Conservation (phyloP, 1,140 invertebrate species). For the Pseudomyrmex sp. region DNA sequence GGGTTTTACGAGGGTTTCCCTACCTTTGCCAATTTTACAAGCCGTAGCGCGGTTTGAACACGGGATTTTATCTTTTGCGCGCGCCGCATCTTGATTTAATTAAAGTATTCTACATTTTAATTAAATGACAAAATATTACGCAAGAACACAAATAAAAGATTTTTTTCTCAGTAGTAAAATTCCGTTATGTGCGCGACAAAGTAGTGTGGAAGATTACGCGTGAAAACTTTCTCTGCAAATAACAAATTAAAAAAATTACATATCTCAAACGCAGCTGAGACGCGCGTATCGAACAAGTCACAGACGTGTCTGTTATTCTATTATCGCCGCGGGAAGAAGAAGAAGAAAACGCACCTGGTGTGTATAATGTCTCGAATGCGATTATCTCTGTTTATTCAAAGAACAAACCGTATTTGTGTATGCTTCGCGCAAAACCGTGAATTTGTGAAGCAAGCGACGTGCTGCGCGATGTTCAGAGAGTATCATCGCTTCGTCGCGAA, state of each 20-base stretch:
- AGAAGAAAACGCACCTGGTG: background rate
- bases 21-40: background rate
- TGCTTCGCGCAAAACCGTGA: background rate
- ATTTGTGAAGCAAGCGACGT: background rate
- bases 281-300: background rate
- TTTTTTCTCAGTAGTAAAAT: background rate
- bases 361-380: background rate
- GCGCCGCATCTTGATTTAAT: background rate
- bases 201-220: no score
- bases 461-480: background rate
- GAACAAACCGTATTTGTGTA: background rate
- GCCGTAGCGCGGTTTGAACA: background rate
- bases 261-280: no score
- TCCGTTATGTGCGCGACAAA: no score
- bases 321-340: background rate
- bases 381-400: constrained; percentile 36
- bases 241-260: no score
- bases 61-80: background rate
- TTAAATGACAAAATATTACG: background rate
- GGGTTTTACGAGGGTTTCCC: constrained; percentile 1
- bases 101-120: background rate
- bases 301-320: background rate
- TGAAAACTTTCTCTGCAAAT: no score
- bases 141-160: background rate
- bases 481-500: background rate